A percentile compares a stretch with the other conserved stretches of the same genome.
phyloP scores from a whole-genome alignment of 1,140 invertebrate genomes.

The Drosophila pseudoobscura region DNA sequence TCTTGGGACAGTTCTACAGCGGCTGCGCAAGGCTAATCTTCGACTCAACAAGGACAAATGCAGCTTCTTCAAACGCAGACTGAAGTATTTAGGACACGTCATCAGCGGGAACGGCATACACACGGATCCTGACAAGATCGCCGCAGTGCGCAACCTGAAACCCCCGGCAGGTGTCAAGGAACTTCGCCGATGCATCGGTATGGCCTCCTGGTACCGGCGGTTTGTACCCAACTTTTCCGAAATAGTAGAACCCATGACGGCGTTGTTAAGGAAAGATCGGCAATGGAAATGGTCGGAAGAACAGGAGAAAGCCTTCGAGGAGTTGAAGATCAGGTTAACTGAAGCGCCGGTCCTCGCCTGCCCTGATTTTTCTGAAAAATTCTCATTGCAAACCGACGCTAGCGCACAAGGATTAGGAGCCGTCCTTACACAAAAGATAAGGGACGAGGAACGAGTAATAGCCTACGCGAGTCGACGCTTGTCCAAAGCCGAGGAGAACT shows the following conservation, averaged over 20 bases:
- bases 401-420: no score
- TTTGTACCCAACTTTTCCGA: no score
- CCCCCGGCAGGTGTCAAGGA: neutral
- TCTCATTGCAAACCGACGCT: no score
- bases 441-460: no score
- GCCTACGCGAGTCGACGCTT: no score
- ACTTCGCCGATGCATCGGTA: neutral
- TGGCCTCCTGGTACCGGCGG: constrained; percentile 1
- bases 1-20: neutral
- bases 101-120: constrained; percentile 2
- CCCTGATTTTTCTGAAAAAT: no score
- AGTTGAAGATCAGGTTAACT: neutral
- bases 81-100: neutral
- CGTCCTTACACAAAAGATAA: no score
- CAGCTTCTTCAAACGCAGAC: neutral
- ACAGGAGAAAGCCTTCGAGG: neutral
- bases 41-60: neutral
- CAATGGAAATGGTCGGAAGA: neutral
- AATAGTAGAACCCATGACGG: no score
- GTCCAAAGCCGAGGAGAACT: no score
- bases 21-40: neutral
- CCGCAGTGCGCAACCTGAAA: neutral
- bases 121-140: constrained; percentile 2
- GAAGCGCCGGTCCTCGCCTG: no score
- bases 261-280: neutral